Conservation (phyloP, 2,888 invertebrate species). For the Tipula unca region DNA sequence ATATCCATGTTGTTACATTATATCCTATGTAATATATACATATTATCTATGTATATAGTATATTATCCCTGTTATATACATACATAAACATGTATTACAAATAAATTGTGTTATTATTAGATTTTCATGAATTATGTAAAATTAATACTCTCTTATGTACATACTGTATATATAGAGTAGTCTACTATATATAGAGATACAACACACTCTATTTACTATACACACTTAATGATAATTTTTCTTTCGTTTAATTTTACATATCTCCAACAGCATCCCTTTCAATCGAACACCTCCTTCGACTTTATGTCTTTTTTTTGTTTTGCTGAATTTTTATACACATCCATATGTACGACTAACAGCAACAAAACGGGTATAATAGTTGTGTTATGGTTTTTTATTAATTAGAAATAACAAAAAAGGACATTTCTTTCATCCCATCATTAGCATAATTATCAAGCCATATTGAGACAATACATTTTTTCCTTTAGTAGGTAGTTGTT, state of each 20-base stretch:
- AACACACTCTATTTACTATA: background rate
- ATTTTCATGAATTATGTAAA: slow-evolving; percentile 14
- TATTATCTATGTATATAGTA: background rate
- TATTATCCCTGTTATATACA: background rate
- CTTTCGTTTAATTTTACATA: background rate
- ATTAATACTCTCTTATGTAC: background rate
- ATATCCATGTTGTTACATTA: background rate
- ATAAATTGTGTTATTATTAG: slow-evolving; percentile 4
- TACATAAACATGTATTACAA: background rate
- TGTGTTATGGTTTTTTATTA: background rate
- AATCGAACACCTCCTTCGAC: background rate
- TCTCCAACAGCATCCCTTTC: background rate
- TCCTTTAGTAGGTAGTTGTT: background rate
- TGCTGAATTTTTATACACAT: background rate
- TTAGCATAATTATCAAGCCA: background rate
- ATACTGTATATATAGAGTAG: background rate
- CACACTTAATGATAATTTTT: background rate
- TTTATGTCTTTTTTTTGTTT: background rate
- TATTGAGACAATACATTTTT: background rate
- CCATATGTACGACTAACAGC: background rate
- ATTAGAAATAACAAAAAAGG: background rate
- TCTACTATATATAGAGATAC: background rate
- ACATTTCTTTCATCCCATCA: background rate
- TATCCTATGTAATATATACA: no score
- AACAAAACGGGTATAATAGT: background rate